These are phyloP conservation scores for Takifugu bimaculatus DNA, from an alignment of 2,113 vertebrate species.

Conservation along the genomic window DNA sequence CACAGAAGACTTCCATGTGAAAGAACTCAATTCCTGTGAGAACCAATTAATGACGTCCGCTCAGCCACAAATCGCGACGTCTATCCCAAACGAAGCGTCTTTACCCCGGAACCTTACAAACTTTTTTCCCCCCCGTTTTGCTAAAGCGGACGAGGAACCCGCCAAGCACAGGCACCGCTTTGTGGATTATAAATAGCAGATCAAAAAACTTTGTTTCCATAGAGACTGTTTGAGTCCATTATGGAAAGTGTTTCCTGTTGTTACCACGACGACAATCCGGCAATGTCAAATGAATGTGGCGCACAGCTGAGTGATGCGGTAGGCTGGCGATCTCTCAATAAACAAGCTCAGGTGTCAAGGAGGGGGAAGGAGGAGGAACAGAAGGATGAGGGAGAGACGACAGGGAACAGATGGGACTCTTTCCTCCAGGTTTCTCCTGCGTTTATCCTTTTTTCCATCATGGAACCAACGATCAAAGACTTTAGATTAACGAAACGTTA, in stretches of 20 bases:
- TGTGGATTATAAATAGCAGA: slow-evolving; percentile 80
- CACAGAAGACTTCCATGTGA: not conserved
- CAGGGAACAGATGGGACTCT: not conserved
- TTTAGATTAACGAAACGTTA: too few relatives aligned
- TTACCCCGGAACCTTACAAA: too few relatives aligned
- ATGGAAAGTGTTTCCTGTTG: slow-evolving; percentile 78
- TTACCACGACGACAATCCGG: slow-evolving; percentile 80
- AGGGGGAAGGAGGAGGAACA: slow-evolving; percentile 28
- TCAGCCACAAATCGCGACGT: not conserved
- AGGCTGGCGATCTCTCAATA: slow-evolving; percentile 61
- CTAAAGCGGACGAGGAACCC: slow-evolving; percentile 3
- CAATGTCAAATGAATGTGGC: slow-evolving; percentile 64
- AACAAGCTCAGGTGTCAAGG: slow-evolving; percentile 54
- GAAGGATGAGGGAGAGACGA: slow-evolving; percentile 3
- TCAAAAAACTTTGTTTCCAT: slow-evolving; percentile 83
- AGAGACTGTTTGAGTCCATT: slow-evolving; percentile 79
- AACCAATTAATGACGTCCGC: not conserved
- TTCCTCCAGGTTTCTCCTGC: too few relatives aligned
- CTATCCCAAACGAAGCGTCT: not conserved
- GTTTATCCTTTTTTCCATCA: too few relatives aligned
- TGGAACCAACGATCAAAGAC: too few relatives aligned
- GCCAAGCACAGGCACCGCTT: slow-evolving; percentile 14
- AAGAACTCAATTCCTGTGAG: not conserved
- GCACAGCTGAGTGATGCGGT: slow-evolving; percentile 64
- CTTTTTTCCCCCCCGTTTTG: not conserved